Conservation (phyloP, 2,888 invertebrate genomes). For the Gastracanthus pulcherrimus region DNA sequence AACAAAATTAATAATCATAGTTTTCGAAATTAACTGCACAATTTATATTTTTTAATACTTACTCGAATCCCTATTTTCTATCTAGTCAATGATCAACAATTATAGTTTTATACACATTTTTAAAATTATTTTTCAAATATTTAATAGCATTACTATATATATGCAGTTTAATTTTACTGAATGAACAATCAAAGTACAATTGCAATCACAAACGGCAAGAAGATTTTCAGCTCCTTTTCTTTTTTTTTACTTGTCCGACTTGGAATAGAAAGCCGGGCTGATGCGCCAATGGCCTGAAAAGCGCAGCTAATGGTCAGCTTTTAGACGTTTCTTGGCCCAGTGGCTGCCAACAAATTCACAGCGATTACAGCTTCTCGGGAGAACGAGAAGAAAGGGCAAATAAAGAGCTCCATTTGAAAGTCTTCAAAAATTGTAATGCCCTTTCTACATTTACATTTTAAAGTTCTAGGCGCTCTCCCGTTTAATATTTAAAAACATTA, state of each 20-base stretch:
- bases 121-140: not conserved
- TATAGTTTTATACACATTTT: not conserved
- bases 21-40: too few relatives aligned
- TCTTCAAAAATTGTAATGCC: too few relatives aligned
- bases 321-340: conserved; percentile 2
- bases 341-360: not conserved
- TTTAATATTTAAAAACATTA: too few relatives aligned
- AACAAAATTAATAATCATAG: too few relatives aligned
- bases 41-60: too few relatives aligned
- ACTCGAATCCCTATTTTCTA: too few relatives aligned
- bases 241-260: not conserved
- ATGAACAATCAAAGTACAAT: conserved; percentile 2
- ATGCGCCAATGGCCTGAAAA: not conserved
- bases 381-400: not conserved
- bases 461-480: too few relatives aligned
- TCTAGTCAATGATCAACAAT: not conserved
- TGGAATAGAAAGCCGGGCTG: not conserved
- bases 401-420: not conserved
- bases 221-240: not conserved
- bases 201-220: not conserved
- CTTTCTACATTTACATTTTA: too few relatives aligned
- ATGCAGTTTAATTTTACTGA: not conserved
- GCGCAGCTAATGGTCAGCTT: not conserved
- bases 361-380: not conserved
- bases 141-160: not conserved